These are phyloP conservation scores for Hapalemur alaotrensis DNA, from an alignment of 2,797 vertebrate genomes.

Conservation along the genomic window DNA sequence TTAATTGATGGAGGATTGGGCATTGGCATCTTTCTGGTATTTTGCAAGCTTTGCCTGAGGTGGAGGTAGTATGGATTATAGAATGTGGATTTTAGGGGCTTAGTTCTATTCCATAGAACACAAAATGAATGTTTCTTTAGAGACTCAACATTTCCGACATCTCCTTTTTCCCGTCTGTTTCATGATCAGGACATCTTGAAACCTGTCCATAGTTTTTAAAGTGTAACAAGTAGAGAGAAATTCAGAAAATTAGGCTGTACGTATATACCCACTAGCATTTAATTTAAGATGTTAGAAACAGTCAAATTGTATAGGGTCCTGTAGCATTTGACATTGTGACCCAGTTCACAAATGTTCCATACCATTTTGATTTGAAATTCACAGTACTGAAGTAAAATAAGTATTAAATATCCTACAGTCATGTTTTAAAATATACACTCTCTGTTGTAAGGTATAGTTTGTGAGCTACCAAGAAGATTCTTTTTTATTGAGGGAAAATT, in stretches of 20 bases:
- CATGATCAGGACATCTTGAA: conserved; percentile 40
- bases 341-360: conserved; percentile 61
- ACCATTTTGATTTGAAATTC: conserved; percentile 70
- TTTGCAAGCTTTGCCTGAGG: conserved; percentile 43
- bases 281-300: conserved; percentile 74
- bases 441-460: not conserved
- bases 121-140: conserved; percentile 42
- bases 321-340: conserved; percentile 71
- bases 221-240: conserved; percentile 40
- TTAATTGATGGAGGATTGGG: conserved; percentile 23
- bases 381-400: conserved; percentile 69
- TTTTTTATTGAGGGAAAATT: not conserved
- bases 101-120: conserved; percentile 48
- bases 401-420: conserved; percentile 27
- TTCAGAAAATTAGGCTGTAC: conserved; percentile 63
- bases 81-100: conserved; percentile 32
- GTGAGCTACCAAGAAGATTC: not conserved
- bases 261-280: conserved; percentile 56
- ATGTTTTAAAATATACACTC: conserved; percentile 12
- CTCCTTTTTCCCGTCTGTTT: not conserved
- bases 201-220: conserved; percentile 48
- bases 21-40: conserved; percentile 36
- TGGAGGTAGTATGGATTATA: conserved; percentile 9
- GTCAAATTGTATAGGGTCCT: conserved; percentile 57
- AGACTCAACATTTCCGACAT: not conserved